A percentile compares a stretch with the other conserved stretches of the same genome.
phyloP scores from a whole-genome alignment of 1,140 invertebrate genomes.

The Zaprionus nigranus region DNA sequence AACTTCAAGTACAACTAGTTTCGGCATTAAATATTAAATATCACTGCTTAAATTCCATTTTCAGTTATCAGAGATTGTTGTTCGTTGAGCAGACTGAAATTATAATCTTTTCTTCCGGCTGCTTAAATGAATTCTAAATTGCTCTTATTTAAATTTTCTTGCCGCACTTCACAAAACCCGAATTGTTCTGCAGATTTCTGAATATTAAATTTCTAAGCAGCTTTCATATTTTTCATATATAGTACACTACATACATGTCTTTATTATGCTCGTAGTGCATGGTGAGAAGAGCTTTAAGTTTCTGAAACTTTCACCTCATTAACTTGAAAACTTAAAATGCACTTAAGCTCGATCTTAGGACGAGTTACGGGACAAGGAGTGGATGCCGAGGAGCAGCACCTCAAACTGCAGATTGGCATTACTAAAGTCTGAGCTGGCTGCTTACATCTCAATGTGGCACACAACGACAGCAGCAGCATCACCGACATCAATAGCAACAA shows the following conservation, averaged over 20 bases:
- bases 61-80: neutral
- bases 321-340: constrained; percentile 63
- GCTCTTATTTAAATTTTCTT: neutral
- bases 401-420: constrained; percentile 10
- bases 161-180: neutral
- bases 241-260: neutral
- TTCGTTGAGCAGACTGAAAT: neutral
- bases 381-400: constrained; percentile 11
- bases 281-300: constrained; percentile 22
- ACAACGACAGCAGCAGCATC: constrained; percentile 24
- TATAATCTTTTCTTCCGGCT: neutral
- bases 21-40: neutral
- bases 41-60: neutral
- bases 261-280: neutral
- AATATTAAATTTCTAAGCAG: constrained; percentile 1
- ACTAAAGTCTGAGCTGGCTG: constrained; percentile 3
- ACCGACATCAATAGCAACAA: constrained; percentile 8
- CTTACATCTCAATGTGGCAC: constrained; percentile 41
- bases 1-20: neutral
- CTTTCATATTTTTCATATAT: constrained; percentile 8
- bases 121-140: neutral
- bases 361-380: constrained; percentile 9
- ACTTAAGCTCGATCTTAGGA: constrained; percentile 54
- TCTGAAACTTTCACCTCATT: constrained; percentile 64
- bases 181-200: neutral